phyloP scores from a whole-genome alignment of 64 coral and sea anemone species.

The Hydrozoanthus tunicans region DNA sequence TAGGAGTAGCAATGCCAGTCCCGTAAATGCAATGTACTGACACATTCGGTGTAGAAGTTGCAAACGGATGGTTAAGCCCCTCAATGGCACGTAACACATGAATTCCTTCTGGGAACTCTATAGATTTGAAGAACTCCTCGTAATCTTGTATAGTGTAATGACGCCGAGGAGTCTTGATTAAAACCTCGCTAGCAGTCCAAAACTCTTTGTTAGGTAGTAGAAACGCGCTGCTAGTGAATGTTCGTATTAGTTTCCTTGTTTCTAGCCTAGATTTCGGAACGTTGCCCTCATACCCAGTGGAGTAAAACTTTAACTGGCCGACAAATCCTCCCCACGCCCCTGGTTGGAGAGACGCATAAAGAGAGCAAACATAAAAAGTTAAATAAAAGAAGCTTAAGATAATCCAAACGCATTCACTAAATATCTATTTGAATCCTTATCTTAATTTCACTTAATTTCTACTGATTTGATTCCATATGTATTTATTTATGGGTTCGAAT shows the following conservation, averaged over 20 bases:
- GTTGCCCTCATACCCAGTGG: too few species aligned
- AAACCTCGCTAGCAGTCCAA: conserved; percentile 71
- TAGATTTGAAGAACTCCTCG: conserved; percentile 75
- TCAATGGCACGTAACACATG: conserved; percentile 37
- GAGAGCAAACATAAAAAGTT: too few species aligned
- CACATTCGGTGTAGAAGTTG: conserved; percentile 64
- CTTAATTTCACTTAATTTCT: too few species aligned
- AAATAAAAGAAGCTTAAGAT: too few species aligned
- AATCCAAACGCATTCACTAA: too few species aligned
- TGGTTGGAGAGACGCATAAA: too few species aligned
- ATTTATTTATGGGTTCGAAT: too few species aligned
- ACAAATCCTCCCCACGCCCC: too few species aligned
- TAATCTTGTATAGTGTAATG: conserved; percentile 73
- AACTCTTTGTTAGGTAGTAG: conserved; percentile 79
- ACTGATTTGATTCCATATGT: too few species aligned
- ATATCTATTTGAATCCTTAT: too few species aligned
- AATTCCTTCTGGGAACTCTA: conserved; percentile 68
- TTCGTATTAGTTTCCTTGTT: conserved; percentile 65
- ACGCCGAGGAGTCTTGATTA: conserved; percentile 65
- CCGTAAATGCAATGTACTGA: conserved; percentile 76
- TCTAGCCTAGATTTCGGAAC: conserved; percentile 65
- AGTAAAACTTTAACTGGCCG: too few species aligned
- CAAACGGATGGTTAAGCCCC: conserved; percentile 54
- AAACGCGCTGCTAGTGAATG: conserved; percentile 66
- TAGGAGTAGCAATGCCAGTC: conserved; percentile 48